Evolutionary conservation across 2,888 invertebrate genomes (phyloP).

Genomic region (Nomada fucata): DNA sequence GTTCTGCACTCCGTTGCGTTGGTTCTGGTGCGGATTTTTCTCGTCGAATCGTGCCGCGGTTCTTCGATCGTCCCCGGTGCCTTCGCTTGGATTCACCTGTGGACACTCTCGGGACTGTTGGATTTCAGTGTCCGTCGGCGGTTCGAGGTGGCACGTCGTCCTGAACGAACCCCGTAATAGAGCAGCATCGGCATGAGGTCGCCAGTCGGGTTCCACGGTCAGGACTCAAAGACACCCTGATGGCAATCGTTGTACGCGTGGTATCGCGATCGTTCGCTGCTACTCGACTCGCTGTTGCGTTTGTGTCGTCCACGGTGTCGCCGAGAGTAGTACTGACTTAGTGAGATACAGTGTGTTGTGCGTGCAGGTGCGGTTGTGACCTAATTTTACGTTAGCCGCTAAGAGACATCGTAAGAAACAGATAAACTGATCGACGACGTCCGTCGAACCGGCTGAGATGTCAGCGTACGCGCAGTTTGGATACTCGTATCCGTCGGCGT

Average conservation of each 20-base stretch:
- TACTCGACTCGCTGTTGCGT: constrained; percentile 10
- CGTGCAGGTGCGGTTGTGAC: constrained; percentile 76
- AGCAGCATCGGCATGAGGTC: constrained; percentile 57
- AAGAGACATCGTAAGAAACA: constrained; percentile 34
- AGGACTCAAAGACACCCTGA: constrained; percentile 70
- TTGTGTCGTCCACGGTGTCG: constrained; percentile 20
- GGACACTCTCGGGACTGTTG: not conserved
- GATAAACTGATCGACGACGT: constrained; percentile 31
- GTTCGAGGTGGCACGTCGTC: not conserved
- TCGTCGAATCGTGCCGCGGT: not conserved
- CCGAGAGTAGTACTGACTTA: constrained; percentile 44
- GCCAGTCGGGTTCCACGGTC: constrained; percentile 30
- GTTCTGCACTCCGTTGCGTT: constrained; percentile 10
- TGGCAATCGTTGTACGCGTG: constrained; percentile 67
- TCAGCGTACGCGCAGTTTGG: constrained; percentile 96
- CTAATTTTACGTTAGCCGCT: constrained; percentile 59
- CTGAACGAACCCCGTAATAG: not conserved
- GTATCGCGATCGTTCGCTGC: constrained; percentile 49
- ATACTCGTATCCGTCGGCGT: constrained; percentile 95
- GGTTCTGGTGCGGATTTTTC: constrained; percentile 10
- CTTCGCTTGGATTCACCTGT: not conserved
- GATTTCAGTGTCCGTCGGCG: constrained; percentile 25
- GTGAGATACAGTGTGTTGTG: constrained; percentile 76
- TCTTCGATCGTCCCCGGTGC: not conserved
- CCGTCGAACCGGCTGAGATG: constrained; percentile 78